Base-by-base conservation (phyloP, 2,888 invertebrate genomes). In the Cosmia pyralina region DNA sequence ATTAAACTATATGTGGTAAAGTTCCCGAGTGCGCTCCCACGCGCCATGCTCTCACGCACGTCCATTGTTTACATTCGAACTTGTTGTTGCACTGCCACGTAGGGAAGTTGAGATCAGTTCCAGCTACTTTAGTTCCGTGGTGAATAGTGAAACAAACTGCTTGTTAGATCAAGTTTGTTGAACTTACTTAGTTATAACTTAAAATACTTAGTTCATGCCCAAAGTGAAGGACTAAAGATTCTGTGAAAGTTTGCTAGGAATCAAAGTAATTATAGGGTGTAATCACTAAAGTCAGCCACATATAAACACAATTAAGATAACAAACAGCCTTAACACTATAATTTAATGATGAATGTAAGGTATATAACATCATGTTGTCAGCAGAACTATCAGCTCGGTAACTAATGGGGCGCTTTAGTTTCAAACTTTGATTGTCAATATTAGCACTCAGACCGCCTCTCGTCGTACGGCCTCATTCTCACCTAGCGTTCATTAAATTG, bases 351-450 rank as follows among this genome's bases (percentile, higher is more conserved):
- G 41, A 57, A 58, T 48, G 4, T 52, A n/a, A 3, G 46, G 38
- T 38, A 28, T 28, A n/a, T 17, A 41, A 68, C 46, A 48, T 34
- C 28, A 57, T 15, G 6, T 13, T 53, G 78, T 55, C 70, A 53
- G 22, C 60, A 34, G 17, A 60, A 53, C 53, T 78, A 48, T 78
- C 22, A 55, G 48, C 44, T 34, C 53, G 48, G 59, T 48, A 78
- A 60, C 48, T 60, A 78, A 75, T 41, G 52, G 52, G 10, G 17
- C n/a, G 53, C 59, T 70, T 22, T 34, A 53, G 71, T 78, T 69
- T 11, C 38, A 67, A 82, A 82, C 79, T 82, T 59, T 57, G 65
- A 78, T 66, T 69, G 79, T 72, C 72, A 62, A 79, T 68, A 63
- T 69, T 82, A 55, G 50, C 65, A 57, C 53, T n/a, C 34, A 22